Base-by-base conservation (phyloP, 2,797 vertebrate species). In the Chlorospingus semifuscus region DNA sequence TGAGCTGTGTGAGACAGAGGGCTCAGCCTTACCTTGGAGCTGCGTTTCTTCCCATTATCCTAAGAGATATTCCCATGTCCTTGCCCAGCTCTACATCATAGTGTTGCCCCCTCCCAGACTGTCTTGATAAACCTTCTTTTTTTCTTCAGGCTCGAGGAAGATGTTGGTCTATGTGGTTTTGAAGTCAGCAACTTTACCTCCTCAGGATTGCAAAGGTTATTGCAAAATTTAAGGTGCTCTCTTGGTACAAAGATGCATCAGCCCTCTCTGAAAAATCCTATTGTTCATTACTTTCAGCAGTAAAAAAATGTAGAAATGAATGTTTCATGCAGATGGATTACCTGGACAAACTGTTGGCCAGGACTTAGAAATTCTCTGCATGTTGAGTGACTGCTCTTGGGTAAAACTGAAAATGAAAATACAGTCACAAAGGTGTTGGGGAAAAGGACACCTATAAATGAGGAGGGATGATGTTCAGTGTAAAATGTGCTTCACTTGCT, bases 321-420 rank as follows among this genome's bases (percentile, higher is more conserved):
- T 26, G 61, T 77, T 94, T 87, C 29, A 30, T 68, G 34, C 34
- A 64, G 60, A 17, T 10, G 21, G 26, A 24, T 89, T 78, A 75
- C 21, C 34, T 87, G 74, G 26, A 37, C 60, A 82, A 69, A 66
- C 66, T 59, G 12, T 52, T 88, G 74, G 27, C 11, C 19, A 29
- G 59, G 32, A 56, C 39, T 50, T 81, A 55, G 49, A 68, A 76
- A 46, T 66, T 66, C 59, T 49, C 17, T 55, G 17, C 3, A 0
- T 26, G 22, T 41, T 9, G 11, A 63, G 19, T 65, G 55, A 17
- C 15, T 61, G 4, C 23, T 60, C 47, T n/a, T 52, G 44, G 47
- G 36, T 86, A 56, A 94, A 90, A 88, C 15, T 70, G 86, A 94
- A 92, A 90, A 89, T 74, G 69, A 89, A 92, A 90, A 86, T 66